A percentile compares a stretch with the other conserved stretches of the same genome.
Conservation (phyloP, 2,888 invertebrate genomes). For the Scaptomyza cyrtandrae region DNA sequence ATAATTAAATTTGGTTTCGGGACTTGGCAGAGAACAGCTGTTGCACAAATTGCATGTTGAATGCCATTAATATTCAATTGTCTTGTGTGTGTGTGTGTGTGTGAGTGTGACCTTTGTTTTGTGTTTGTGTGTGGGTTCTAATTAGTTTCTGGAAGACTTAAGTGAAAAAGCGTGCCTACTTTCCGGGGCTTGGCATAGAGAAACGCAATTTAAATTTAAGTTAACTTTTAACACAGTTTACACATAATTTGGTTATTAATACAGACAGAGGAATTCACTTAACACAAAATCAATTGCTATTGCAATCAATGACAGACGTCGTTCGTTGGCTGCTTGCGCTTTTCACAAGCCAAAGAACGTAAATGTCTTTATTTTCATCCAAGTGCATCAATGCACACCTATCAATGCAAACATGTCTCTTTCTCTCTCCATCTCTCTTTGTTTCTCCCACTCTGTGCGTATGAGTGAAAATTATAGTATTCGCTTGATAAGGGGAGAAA, state of each 20-base stretch:
- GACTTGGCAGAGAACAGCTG: constrained; percentile 2
- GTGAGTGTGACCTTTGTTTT: not conserved
- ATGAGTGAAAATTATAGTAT: constrained; percentile 51
- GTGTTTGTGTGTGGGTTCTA: not conserved
- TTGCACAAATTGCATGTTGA: constrained; percentile 38
- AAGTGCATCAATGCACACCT: constrained; percentile 37
- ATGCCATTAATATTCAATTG: constrained; percentile 48
- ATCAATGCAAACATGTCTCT: constrained; percentile 8
- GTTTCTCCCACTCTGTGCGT: constrained; percentile 5
- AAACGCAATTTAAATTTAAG: constrained; percentile 5
- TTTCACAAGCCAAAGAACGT: constrained; percentile 36
- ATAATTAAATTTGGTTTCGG: constrained; percentile 51
- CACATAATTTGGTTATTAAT: constrained; percentile 65
- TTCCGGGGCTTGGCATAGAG: constrained; percentile 4
- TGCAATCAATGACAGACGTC: constrained; percentile 63
- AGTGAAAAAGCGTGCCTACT: constrained; percentile 24
- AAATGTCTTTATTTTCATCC: constrained; percentile 53
- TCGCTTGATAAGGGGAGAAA: constrained; percentile 53
- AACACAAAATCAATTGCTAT: constrained; percentile 61
- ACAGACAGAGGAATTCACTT: constrained; percentile 43
- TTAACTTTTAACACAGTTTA: constrained; percentile 47
- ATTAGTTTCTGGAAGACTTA: not conserved
- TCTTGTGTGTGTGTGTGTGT: constrained; percentile 1
- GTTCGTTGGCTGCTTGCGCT: constrained; percentile 19
- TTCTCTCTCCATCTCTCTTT: constrained; percentile 1